Conservation (phyloP, 2,888 invertebrate species). For the Osedax fenrisi region DNA sequence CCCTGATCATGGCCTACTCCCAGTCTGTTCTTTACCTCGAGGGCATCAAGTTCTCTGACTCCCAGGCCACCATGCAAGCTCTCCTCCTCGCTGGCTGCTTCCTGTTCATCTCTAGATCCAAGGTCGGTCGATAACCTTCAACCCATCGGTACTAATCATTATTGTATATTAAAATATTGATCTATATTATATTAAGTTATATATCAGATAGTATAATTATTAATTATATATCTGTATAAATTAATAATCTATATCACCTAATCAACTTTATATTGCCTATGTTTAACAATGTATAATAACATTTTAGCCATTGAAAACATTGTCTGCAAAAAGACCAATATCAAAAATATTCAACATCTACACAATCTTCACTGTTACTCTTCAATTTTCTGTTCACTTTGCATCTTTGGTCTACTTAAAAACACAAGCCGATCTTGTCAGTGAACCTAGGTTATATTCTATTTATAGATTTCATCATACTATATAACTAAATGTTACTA, state of each 20-base stretch:
- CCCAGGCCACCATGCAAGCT: conserved; percentile 92
- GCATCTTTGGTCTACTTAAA: conserved; percentile 77
- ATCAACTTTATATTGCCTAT: too few species aligned
- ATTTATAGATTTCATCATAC: too few species aligned
- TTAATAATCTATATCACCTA: neutral
- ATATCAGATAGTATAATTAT: neutral
- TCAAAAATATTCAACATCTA: conserved; percentile 97
- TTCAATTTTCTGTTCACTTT: conserved; percentile 91
- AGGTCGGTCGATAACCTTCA: conserved; percentile 56
- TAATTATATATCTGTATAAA: too few species aligned
- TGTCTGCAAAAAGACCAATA: conserved; percentile 84
- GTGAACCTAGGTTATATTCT: too few species aligned
- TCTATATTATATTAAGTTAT: neutral
- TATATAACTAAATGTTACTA: too few species aligned
- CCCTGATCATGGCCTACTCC: conserved; percentile 89
- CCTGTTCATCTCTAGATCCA: conserved; percentile 90
- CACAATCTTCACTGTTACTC: conserved; percentile 81
- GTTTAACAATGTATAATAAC: too few species aligned
- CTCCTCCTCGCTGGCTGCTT: conserved; percentile 88
- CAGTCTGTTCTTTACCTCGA: conserved; percentile 94
- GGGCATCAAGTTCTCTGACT: conserved; percentile 91
- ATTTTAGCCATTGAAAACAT: conserved; percentile 68
- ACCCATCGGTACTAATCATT: neutral
- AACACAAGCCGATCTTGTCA: conserved; percentile 45
- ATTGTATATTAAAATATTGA: neutral